Evolutionary conservation across 2,797 vertebrate genomes (phyloP).

Genomic region (Gallirallus australis): DNA sequence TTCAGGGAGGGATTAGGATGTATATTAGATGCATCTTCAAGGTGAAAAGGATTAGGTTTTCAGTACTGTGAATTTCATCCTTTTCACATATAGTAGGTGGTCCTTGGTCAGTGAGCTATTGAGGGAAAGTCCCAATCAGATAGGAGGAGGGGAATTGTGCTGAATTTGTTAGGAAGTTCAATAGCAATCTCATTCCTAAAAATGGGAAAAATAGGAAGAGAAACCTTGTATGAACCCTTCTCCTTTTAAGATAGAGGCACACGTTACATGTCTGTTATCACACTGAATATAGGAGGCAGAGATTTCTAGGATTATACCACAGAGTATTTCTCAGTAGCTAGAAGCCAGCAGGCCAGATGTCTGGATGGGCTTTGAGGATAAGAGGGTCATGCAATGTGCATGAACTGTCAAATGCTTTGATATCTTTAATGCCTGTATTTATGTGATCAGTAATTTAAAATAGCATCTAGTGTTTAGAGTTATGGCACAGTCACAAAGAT

Average conservation of each 20-base stretch:
- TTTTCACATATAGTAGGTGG: accelerated
- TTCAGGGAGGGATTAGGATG: background rate
- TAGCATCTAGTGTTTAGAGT: background rate
- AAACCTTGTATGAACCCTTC: background rate
- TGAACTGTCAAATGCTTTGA: background rate
- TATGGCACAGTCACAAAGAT: background rate
- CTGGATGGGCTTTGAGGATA: background rate
- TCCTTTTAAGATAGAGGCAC: background rate
- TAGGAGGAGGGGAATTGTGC: accelerated
- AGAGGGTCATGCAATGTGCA: background rate
- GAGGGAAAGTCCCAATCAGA: background rate
- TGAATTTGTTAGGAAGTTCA: background rate
- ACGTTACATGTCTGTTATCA: accelerated
- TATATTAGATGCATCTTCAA: background rate
- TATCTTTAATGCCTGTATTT: background rate
- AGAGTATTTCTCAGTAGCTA: background rate
- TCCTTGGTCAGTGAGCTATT: background rate
- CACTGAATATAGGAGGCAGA: background rate
- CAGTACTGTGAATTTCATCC: background rate
- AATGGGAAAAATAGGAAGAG: background rate
- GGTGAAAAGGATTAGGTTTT: background rate
- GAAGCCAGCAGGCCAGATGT: accelerated
- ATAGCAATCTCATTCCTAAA: background rate
- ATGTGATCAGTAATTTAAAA: background rate
- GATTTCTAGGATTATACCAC: background rate